These are phyloP conservation scores for Schizopygopsis malacanthus DNA, from an alignment of 2,797 vertebrate species.

Conservation along the genomic window DNA sequence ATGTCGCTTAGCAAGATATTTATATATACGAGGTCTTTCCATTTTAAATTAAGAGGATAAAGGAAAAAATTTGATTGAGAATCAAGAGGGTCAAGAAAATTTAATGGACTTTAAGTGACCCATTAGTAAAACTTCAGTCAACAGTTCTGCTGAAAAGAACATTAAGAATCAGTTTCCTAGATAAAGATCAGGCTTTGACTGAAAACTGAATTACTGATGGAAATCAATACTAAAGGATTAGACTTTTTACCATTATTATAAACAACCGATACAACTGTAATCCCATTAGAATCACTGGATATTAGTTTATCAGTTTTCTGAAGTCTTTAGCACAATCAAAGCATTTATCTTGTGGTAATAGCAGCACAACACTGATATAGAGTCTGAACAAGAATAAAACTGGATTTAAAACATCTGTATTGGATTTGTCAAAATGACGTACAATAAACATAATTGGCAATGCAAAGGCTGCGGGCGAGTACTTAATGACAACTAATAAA, in stretches of 20 bases:
- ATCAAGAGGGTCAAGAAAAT: neutral
- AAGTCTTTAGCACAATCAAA: conserved; percentile 1
- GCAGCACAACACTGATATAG: neutral
- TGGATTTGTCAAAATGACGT: conserved; percentile 6
- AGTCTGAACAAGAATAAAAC: neutral
- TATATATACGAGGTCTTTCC: neutral
- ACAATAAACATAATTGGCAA: conserved; percentile 10
- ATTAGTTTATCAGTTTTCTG: conserved; percentile 14
- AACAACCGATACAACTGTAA: neutral
- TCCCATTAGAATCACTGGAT: conserved; percentile 3
- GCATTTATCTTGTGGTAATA: neutral
- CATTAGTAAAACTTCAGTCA: neutral
- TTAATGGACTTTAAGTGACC: conserved; percentile 18
- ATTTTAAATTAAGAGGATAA: neutral
- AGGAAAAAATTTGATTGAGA: conserved; percentile 1
- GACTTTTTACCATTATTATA: neutral
- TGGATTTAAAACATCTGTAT: conserved; percentile 24
- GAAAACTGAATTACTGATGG: conserved; percentile 9
- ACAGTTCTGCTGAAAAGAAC: conserved; percentile 13
- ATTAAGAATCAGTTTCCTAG: neutral
- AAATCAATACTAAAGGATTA: neutral
- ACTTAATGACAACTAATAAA: conserved; percentile 13
- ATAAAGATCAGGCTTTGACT: conserved; percentile 15
- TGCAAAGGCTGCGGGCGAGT: neutral
- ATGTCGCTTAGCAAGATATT: neutral